phyloP scores from a whole-genome alignment of 1,140 invertebrate species.

The Lucilia cuprina region DNA sequence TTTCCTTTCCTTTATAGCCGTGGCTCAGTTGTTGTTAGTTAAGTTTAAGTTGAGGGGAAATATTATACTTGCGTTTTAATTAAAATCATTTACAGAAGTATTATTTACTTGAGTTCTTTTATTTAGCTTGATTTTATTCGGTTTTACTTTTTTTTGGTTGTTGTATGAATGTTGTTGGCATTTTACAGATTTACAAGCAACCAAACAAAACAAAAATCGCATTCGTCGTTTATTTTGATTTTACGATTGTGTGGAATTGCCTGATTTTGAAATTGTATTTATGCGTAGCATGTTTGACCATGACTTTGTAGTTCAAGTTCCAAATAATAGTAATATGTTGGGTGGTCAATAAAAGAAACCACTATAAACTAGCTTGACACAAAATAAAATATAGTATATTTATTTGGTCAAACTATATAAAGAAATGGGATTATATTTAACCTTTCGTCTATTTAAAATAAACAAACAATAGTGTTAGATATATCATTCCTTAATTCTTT shows the following conservation, averaged over 20 bases:
- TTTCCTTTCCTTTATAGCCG: neutral
- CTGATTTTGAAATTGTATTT: neutral
- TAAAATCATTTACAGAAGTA: slow-evolving; percentile 35
- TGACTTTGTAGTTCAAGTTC: slow-evolving; percentile 34
- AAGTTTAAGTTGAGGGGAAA: slow-evolving; percentile 8
- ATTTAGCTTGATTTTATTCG: neutral
- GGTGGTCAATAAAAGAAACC: slow-evolving; percentile 11
- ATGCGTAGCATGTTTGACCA: slow-evolving; percentile 13
- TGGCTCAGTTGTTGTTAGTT: neutral
- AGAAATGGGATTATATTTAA: too few species aligned
- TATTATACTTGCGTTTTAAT: slow-evolving; percentile 35
- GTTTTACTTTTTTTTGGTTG: neutral
- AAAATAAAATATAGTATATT: too few species aligned
- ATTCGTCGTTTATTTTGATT: slow-evolving; percentile 6
- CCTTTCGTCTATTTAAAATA: too few species aligned
- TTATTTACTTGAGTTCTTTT: slow-evolving; percentile 24
- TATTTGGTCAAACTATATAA: too few species aligned
- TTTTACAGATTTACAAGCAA: neutral
- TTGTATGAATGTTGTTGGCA: slow-evolving; percentile 1
- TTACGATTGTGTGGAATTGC: neutral
- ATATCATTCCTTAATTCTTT: too few species aligned
- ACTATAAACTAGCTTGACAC: neutral
- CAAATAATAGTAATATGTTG: slow-evolving; percentile 24
- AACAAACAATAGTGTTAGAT: too few species aligned
- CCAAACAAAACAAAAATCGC: neutral